These are phyloP conservation scores for Charina bottae DNA, from an alignment of 2,113 vertebrate species.

Conservation along the genomic window DNA sequence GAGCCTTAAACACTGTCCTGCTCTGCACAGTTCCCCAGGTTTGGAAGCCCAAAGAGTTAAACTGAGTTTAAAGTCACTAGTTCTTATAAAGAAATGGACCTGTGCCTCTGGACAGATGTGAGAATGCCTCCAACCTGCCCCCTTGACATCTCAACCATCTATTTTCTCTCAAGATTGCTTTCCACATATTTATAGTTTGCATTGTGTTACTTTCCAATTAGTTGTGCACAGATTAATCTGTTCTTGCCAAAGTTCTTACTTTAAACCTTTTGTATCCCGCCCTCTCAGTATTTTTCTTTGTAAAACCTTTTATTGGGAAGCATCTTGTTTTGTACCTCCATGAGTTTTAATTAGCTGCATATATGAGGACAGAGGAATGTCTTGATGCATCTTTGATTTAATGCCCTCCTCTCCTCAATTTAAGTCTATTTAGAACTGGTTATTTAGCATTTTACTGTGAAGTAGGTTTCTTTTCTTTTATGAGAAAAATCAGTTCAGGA, in stretches of 20 bases:
- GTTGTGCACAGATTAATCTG: neutral
- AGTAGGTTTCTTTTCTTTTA: slow-evolving; percentile 32
- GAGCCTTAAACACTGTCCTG: neutral
- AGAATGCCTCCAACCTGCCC: neutral
- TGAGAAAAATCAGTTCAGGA: slow-evolving; percentile 42
- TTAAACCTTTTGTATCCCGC: neutral
- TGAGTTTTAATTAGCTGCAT: slow-evolving; percentile 47
- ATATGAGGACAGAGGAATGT: slow-evolving; percentile 20
- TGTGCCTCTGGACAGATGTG: neutral
- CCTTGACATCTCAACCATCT: neutral
- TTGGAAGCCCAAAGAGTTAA: neutral
- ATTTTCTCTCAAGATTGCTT: neutral
- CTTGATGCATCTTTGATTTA: slow-evolving; percentile 8
- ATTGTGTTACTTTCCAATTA: neutral
- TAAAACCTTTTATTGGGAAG: slow-evolving; percentile 7
- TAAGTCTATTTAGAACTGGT: slow-evolving; percentile 63
- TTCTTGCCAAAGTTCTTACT: neutral
- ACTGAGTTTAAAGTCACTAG: neutral
- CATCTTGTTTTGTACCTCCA: slow-evolving; percentile 54
- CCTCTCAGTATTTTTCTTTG: neutral
- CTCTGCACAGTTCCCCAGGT: neutral
- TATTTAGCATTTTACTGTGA: slow-evolving; percentile 74
- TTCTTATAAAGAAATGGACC: neutral
- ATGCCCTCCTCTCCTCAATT: slow-evolving; percentile 22
- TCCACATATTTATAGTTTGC: neutral